phyloP scores from a whole-genome alignment of 2,888 invertebrate species.

The Patella ulyssiponensis region DNA sequence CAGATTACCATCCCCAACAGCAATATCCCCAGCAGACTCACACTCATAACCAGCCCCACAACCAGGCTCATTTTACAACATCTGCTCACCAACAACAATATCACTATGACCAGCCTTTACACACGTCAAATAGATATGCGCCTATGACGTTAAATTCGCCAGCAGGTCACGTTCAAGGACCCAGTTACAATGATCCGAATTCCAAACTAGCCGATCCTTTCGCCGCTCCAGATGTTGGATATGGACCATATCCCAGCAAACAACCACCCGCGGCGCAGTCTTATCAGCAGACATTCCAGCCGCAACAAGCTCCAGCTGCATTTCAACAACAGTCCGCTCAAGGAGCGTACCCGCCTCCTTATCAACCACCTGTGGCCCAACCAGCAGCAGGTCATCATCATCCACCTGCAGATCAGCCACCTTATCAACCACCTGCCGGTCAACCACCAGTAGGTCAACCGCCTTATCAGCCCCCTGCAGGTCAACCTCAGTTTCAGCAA shows the following conservation, averaged over 20 bases:
- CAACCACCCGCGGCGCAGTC: background rate
- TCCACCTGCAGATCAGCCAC: background rate
- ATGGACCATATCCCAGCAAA: background rate
- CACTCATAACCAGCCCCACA: too few species aligned
- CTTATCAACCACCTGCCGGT: background rate
- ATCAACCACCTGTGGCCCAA: background rate
- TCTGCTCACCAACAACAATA: background rate
- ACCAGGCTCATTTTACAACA: too few species aligned
- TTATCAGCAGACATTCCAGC: background rate
- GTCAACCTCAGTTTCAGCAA: background rate
- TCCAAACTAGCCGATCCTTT: background rate
- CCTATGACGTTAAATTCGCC: background rate
- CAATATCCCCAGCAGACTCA: background rate
- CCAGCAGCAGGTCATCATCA: background rate
- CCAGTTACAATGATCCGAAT: background rate
- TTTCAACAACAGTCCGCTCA: background rate
- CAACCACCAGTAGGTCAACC: background rate
- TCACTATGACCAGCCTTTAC: background rate
- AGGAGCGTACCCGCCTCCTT: background rate
- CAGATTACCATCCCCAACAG: background rate
- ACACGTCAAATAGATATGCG: too few species aligned
- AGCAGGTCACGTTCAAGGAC: background rate
- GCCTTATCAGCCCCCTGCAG: background rate
- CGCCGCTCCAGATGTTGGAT: background rate
- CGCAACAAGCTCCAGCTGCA: background rate